Percentiles rank a stretch among this genome's conserved stretches.
These are phyloP conservation scores for Glossosoma conforme DNA, from an alignment of 1,140 invertebrate genomes.

Conservation along the genomic window DNA sequence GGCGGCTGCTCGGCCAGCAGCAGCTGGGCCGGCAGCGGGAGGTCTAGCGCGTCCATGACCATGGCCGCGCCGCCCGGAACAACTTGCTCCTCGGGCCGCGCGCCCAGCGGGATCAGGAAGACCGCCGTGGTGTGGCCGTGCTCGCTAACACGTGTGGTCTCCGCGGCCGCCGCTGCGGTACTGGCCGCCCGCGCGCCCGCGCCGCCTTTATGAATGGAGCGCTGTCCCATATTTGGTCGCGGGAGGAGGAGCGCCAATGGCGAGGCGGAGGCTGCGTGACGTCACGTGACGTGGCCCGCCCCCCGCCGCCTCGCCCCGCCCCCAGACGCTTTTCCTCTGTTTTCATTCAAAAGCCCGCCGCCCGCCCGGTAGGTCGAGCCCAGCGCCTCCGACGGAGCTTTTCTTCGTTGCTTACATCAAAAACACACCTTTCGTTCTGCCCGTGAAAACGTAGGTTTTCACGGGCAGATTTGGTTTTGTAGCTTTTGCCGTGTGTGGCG, in stretches of 20 bases:
- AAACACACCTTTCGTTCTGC: no score
- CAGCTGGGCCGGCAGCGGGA: slow-evolving; percentile 23
- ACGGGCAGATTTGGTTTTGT: no score
- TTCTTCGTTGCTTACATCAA: no score
- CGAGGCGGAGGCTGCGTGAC: slow-evolving; percentile 37
- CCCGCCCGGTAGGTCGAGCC: no score
- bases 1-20: slow-evolving; percentile 25
- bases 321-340: slow-evolving; percentile 21
- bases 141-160: slow-evolving; percentile 36
- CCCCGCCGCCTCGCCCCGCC: slow-evolving; percentile 36
- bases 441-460: no score
- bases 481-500: no score
- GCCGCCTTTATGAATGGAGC: slow-evolving; percentile 49
- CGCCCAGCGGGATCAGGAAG: slow-evolving; percentile 47
- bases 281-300: slow-evolving; percentile 43
- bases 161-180: slow-evolving; percentile 45
- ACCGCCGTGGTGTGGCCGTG: slow-evolving; percentile 42
- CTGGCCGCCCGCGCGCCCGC: slow-evolving; percentile 49
- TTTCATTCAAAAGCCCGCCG: neutral
- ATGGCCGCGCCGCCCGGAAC: slow-evolving; percentile 42
- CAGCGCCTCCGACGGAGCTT: no score
- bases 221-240: slow-evolving; percentile 52
- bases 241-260: slow-evolving; percentile 42
- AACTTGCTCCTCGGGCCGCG: slow-evolving; percentile 51
- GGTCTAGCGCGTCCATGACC: slow-evolving; percentile 29